A percentile compares a stretch with the other conserved stretches of the same genome.
Conservation (phyloP, 2,113 vertebrate genomes). For the Nibea albiflora region DNA sequence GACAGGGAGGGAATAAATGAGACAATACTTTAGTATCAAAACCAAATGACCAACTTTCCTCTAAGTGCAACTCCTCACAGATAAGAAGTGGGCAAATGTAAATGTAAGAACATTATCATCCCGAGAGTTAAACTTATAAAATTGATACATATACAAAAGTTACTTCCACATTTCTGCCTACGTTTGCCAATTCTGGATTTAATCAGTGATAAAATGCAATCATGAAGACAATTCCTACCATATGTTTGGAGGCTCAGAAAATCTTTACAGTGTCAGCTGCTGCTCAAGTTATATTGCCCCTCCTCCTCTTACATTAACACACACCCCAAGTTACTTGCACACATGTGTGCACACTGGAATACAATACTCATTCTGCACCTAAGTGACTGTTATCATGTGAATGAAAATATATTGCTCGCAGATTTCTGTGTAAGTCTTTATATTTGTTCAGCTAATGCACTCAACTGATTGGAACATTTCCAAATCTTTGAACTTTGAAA, state of each 20-base stretch:
- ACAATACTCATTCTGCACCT: constrained; percentile 47
- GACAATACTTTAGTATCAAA: not conserved
- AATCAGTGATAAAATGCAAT: constrained; percentile 67
- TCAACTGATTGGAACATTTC: constrained; percentile 26
- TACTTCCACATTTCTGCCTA: constrained; percentile 52
- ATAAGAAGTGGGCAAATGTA: constrained; percentile 17
- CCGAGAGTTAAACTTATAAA: constrained; percentile 43
- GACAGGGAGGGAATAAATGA: constrained; percentile 12
- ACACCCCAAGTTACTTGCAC: constrained; percentile 9
- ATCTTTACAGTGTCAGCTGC: constrained; percentile 72
- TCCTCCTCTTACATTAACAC: constrained; percentile 15
- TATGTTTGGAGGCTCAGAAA: constrained; percentile 66
- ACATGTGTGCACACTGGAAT: constrained; percentile 45
- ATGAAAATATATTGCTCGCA: constrained; percentile 21
- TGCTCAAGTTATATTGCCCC: constrained; percentile 42
- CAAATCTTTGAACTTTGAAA: constrained; percentile 36
- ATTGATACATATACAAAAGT: constrained; percentile 37
- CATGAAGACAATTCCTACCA: constrained; percentile 71
- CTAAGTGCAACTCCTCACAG: constrained; percentile 12
- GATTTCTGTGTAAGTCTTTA: constrained; percentile 14
- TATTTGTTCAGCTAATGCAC: constrained; percentile 29
- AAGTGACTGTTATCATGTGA: constrained; percentile 9
- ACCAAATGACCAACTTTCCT: constrained; percentile 14
- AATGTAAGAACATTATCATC: constrained; percentile 26
- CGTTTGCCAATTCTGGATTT: constrained; percentile 63